phyloP scores from a whole-genome alignment of 1,140 invertebrate species.

The Dendrolimus punctatus region DNA sequence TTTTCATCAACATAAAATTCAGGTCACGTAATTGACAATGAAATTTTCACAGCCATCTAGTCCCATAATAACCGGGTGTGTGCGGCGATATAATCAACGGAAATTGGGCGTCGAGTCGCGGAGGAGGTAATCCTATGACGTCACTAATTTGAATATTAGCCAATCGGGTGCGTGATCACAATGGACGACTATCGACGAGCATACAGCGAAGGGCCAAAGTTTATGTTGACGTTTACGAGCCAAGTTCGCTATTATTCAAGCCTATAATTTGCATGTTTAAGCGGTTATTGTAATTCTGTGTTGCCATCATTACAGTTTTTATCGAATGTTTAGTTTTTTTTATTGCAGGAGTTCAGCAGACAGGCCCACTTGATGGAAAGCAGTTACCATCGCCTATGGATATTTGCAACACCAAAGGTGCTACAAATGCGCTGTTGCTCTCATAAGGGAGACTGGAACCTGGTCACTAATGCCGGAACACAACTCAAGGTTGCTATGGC shows the following conservation, averaged over 20 bases:
- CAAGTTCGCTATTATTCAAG: slow-evolving; percentile 17
- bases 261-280: slow-evolving; percentile 5
- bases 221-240: slow-evolving; percentile 22
- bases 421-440: too few species aligned
- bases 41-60: background rate
- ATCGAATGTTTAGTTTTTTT: too few species aligned
- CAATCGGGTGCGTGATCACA: slow-evolving; percentile 19
- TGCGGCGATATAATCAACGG: slow-evolving; percentile 15
- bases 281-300: slow-evolving; percentile 9
- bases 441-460: too few species aligned
- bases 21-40: too few species aligned
- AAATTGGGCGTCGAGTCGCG: slow-evolving; percentile 19
- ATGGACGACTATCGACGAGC: slow-evolving; percentile 6
- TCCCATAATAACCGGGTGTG: background rate
- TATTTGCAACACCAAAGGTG: too few species aligned
- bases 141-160: slow-evolving; percentile 41
- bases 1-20: too few species aligned
- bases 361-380: too few species aligned
- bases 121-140: slow-evolving; percentile 31
- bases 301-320: slow-evolving; percentile 1
- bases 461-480: too few species aligned
- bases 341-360: too few species aligned
- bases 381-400: too few species aligned
- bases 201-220: slow-evolving; percentile 7
- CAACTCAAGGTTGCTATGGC: too few species aligned